These are phyloP conservation scores for Micromesistius poutassou DNA, from an alignment of 2,797 vertebrate species.

Conservation along the genomic window DNA sequence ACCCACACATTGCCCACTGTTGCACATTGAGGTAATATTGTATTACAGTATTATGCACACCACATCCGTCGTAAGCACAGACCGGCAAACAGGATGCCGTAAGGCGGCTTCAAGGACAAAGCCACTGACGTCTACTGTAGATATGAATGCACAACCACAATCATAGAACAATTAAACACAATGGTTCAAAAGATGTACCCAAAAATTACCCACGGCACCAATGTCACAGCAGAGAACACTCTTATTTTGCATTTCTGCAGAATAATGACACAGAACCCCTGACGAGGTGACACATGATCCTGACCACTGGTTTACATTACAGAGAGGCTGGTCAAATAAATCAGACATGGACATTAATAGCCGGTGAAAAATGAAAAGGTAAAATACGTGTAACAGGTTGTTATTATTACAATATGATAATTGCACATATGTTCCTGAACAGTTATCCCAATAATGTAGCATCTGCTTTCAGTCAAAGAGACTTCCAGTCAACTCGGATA, in stretches of 20 bases:
- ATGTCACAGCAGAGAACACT: not conserved
- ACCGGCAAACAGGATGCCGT: not conserved
- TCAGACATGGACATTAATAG: not conserved
- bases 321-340: not conserved
- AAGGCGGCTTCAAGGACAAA: not conserved
- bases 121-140: not conserved
- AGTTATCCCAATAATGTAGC: not conserved
- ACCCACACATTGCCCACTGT: not conserved
- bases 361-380: not conserved
- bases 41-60: constrained; percentile 1
- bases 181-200: not conserved
- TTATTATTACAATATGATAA: not conserved
- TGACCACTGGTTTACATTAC: not conserved
- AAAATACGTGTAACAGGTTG: not conserved
- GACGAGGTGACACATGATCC: not conserved
- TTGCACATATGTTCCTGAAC: not conserved
- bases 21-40: not conserved
- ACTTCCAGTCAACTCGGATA: not conserved
- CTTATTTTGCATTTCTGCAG: not conserved
- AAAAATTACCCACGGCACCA: not conserved
- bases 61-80: not conserved
- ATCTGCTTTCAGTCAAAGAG: not conserved
- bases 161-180: not conserved
- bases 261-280: not conserved
- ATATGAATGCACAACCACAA: not conserved